Evolutionary conservation across 1,140 invertebrate species (phyloP), one percentile per base, ranked within the genome.

Genomic region (Caenorhabditis briggsae): DNA sequence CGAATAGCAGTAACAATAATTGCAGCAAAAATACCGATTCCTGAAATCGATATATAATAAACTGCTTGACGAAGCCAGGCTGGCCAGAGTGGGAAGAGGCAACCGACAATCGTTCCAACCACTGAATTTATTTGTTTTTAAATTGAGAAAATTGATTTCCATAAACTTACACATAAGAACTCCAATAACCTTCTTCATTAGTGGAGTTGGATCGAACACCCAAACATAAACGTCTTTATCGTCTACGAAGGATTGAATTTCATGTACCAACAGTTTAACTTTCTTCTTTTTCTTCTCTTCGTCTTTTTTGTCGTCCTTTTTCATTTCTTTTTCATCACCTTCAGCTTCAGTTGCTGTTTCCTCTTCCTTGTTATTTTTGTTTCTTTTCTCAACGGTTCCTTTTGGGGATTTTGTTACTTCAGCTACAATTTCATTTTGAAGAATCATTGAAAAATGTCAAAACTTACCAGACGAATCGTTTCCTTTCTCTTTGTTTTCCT

Each of bases 11-110:
- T 93, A 25, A 95, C 95, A 88, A 99, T 95, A 89, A 99, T 97
- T 90, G 97, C 95, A 61, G 97, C 95, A 46, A 99, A 94, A 93
- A 99, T 97, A 33, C 95, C 96, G 58, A 97, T 97, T 3, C 96
- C 97, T 0, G 96, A 96, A 86, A 99, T 95, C 93, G 96, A 98
- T 86, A 99, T 93, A 93, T 99, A 99, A 93, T 99, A 99, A 12
- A 99, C 97, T 86, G 96, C 96, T 93, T 97, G 95, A 94, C 97
- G 95, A 86, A 99, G 95, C 89, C 95, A 95, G 78, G 95, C 95
- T 11, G 98, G 98, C 98, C 98, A 99, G 70, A 99, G 93, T 18
- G 98, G 98, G 93, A 99, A 99, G 88, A 99, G 94, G 93, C 98
- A 99, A 48, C 99, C 95, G n/a, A 95, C 96, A 90, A 98, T 97